Base-by-base conservation (phyloP, 2,888 invertebrate species). In the Oligia strigilis region DNA sequence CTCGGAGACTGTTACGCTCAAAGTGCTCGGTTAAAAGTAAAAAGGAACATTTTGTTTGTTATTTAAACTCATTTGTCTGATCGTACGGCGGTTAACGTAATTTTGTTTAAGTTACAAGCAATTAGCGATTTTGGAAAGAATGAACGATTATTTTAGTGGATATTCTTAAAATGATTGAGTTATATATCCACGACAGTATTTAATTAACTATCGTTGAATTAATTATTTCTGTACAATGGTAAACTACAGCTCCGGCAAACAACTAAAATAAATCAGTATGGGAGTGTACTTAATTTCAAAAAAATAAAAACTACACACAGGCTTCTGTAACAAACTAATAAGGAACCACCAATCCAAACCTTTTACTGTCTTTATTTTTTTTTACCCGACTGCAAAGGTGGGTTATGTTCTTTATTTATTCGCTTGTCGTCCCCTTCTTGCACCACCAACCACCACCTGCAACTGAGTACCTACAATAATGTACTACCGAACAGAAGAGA, bases 401-500 rank as follows among this genome's bases (percentile, higher is more conserved):
- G 6, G 1, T 60, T 14, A 13, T 17, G 52, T 9, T 55, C 17
- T 58, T 14, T 5, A 69, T 17, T 4, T 0, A 23, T 4, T 74
- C 71, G 67, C 83, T 46, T 29, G 8, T 4, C 60, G 13, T 52
- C 43, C 9, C 9, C 29, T 4, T 14, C n/a, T 84, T 78, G 62
- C 23, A 23, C 87, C 77, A 75, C 29, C 40, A 5, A 0, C 58
- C 43, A 49, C 66, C 85, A 85, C 85, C 85, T 87, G 85, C 81
- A 55, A 72, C 70, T 19, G 36, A 49, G 13, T 69, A 60, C 46
- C 49, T 55, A 67, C 8, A 77, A 75, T 76, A 84, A 73, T 78
- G 75, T 78, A 79, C 73, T 58, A 77, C 81, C 72, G 80, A 87
- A 78, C 83, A 80, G 62, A 86, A 80, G 82, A 83, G 83, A 84